Evolutionary conservation across 2,113 vertebrate species (phyloP), one percentile per base, ranked within the genome.

Genomic region (Percopsis transmontana): DNA sequence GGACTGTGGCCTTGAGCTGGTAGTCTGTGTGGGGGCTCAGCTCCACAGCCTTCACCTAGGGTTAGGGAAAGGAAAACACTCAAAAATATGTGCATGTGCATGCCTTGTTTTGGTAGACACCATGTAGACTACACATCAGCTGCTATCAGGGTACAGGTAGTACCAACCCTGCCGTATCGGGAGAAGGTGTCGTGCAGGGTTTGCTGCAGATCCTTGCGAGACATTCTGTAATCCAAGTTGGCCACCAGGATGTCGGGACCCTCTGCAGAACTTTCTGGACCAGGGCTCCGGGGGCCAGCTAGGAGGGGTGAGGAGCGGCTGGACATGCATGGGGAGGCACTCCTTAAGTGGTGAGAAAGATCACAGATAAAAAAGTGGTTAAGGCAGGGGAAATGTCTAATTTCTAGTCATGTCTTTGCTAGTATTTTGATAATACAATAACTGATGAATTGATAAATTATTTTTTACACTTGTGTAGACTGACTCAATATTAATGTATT

Each of bases 1-100:
- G 95, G 69, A 99, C 85, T 3, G 90, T 89, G 39, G 96, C 97
- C 83, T 94, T 96, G 72, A 99, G 81, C 80, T 99, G 97, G 76
- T 99, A 99, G 82, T 99, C 97, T 0, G 97, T 98, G 70, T 99
- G 96, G 45, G 95, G 96, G 77, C 96, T 97, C 55, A 99, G 94
- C 72, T 98, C 96, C 51, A 98, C 91, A 38, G 76, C 19, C 74
- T 87, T 87, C 15, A 89, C 84, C 89, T 90, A 19, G n/a, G 16
- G 42, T 10, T 7, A 33, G 3, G 27, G 58, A 5, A 63, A 23
- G 48, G 67, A 2, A 53, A 12, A 53, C 20, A 20, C 21, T 13
- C 18, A 53, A 15, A 51, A 16, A 51, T 18, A 53, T 20, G 19
- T 12, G 12, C 19, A 21, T 3, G 59, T 6, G 21, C 16, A 33